phyloP scores from a whole-genome alignment of 64 coral and sea anemone species.

The Cladopsammia gracilis region DNA sequence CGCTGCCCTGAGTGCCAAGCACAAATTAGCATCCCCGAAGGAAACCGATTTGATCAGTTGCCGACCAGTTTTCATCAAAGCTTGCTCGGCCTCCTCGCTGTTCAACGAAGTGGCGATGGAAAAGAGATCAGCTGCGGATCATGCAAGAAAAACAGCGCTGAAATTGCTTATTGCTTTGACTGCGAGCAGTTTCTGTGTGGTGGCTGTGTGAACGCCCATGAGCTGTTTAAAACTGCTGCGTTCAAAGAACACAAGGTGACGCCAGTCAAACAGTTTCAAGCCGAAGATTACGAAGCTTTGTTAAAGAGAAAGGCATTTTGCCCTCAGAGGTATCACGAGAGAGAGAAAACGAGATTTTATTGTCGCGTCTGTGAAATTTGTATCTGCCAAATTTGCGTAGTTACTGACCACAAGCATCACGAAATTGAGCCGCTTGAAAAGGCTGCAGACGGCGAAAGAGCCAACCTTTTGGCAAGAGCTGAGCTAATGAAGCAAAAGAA shows the following conservation, averaged over 20 bases:
- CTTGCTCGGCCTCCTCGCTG: not conserved
- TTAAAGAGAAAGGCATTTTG: conserved; percentile 16
- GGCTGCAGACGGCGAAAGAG: not conserved
- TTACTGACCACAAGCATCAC: not conserved
- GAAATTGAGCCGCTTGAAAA: not conserved
- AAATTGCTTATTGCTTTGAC: not conserved
- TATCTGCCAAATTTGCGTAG: conserved; percentile 12
- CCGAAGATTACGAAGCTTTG: no score
- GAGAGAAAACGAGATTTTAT: not conserved
- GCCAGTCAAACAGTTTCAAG: conserved; percentile 8
- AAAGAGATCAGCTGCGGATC: not conserved
- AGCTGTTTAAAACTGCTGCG: not conserved
- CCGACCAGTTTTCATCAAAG: conserved; percentile 42
- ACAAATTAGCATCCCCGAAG: conserved; percentile 1
- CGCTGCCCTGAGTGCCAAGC: conserved; percentile 28
- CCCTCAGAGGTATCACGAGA: not conserved
- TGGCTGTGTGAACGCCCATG: not conserved
- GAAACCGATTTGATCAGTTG: not conserved
- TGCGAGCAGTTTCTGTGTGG: not conserved
- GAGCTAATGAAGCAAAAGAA: no score
- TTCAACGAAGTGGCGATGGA: not conserved
- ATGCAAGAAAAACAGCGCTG: not conserved
- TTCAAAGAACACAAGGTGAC: conserved; percentile 4
- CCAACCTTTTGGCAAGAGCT: not conserved
- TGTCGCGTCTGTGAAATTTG: not conserved